Evolutionary conservation across 2,888 invertebrate species (phyloP), one percentile per base, ranked within the genome.

Genomic region (Drosophila sordidula): DNA sequence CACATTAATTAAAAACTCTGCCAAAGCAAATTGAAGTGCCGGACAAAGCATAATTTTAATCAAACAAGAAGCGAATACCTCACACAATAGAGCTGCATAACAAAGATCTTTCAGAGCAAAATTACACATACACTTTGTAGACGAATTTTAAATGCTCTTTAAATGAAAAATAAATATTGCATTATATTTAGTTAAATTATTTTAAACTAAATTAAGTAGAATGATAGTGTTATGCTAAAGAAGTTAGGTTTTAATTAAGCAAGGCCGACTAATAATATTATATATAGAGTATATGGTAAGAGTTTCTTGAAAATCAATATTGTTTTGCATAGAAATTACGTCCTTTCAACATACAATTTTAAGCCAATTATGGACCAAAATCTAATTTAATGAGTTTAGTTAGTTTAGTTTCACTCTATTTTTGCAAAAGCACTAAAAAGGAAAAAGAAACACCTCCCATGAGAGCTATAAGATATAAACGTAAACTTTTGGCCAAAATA

Each of bases 41-140:
- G 52, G 18, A 67, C 67, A 81, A 72, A 68, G 80, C 80, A 84
- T 86, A 80, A 85, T 81, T 86, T 84, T 79, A 87, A 84, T 87
- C 79, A 85, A 86, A 87, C 85, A 77, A 63, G 41, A 46, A 41
- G n/a, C 16, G 38, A 45, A 25, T 38, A 44, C 32, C 50, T 26
- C 58, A 62, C 68, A 76, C 78, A 78, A 76, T 64, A 49, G 39
- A 50, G 25, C 47, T 32, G 4, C 44, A 49, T 18, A 44, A 54
- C 14, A 8, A 16, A 14, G 8, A 18, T 11, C 39, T 8, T 9
- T 14, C 9, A 41, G 3, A 14, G 22, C 2, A 29, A 26, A 25
- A 9, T 22, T 38, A 42, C 36, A 45, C 18, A 25, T 3, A 8
- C 16, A 8, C 2, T 14, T 14, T 22, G 6, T 14, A n/a, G 6